Percentiles rank a stretch among this genome's conserved stretches.
Evolutionary conservation across 2,888 invertebrate species (phyloP).

Genomic region (Parelbella ahira): DNA sequence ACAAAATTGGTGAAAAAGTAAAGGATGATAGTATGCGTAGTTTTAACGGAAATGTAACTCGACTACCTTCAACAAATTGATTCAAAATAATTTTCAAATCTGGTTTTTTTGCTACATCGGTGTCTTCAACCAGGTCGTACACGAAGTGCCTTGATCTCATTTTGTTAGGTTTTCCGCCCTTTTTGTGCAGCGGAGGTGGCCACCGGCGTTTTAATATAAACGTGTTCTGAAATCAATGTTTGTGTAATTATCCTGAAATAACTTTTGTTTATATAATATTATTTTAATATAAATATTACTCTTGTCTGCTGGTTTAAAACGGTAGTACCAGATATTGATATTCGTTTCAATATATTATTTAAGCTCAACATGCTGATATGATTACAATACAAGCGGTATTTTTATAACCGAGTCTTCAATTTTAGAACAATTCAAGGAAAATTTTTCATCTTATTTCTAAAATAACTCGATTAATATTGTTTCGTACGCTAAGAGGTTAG

Average conservation of each 20-base stretch:
- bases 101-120: conserved; percentile 68
- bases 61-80: conserved; percentile 84
- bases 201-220: conserved; percentile 85
- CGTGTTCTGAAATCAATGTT: conserved; percentile 84
- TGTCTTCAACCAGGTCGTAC: conserved; percentile 87
- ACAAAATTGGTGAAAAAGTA: too few species aligned
- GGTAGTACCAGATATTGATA: conserved; percentile 35
- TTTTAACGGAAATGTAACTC: too few species aligned
- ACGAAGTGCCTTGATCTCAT: conserved; percentile 83
- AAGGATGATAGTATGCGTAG: too few species aligned
- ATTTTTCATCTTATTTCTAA: too few species aligned
- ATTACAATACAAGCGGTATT: too few species aligned
- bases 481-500: too few species aligned
- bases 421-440: too few species aligned
- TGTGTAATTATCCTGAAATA: too few species aligned
- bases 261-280: too few species aligned
- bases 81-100: conserved; percentile 85
- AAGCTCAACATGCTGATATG: conserved; percentile 46
- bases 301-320: conserved; percentile 56
- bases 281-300: conserved; percentile 37
- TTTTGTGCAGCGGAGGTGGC: conserved; percentile 81
- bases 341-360: conserved; percentile 41
- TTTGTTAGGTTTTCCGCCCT: conserved; percentile 69
- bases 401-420: too few species aligned
- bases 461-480: too few species aligned